Base-by-base conservation (phyloP, 2,888 invertebrate species). In the Girardia tigrina region DNA sequence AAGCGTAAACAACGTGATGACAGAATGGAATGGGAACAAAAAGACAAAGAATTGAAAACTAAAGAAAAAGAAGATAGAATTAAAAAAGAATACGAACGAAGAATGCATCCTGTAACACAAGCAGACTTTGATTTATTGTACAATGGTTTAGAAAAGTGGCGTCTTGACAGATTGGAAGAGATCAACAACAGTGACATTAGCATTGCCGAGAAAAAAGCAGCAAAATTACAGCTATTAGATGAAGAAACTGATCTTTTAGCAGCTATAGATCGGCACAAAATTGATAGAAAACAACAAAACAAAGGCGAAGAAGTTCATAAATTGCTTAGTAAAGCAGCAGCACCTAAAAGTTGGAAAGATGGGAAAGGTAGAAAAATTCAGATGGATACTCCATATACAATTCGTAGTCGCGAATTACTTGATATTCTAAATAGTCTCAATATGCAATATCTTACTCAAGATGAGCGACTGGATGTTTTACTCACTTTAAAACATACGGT, bases 381-480 rank as follows among this genome's bases (percentile, higher is more conserved):
- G 78, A 89, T 93, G 89, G 90, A 92, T 79, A 90, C 91, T 0
- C 82, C 90, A 73, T 90, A 89, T 82, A 90, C 89, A 26, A 90
- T 91, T 81, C 88, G 89, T 80, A 91, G 90, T 20, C 88, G 89
- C 73, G 89, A 90, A 80, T 86, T 91, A 71, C 88, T 88, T 76
- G 88, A 88, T 79, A 85, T 91, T 20, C 91, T 90, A 82, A 87
- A 88, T 79, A 87, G 88, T 75, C 86, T 92, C 79, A 86, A 87
- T 74, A 83, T 85, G 81, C 83, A 81, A 76, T 87, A 88, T 78
- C 82, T 88, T 77, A 86, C 86, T 0, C 86, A 87, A 26, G 88
- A 89, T 78, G 88, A 89, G 79, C 87, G 90, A 56, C 85, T 91
- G 77, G 88, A 90, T 80, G 87, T 89, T 0, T 84, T 92, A 14